Base-by-base conservation (phyloP, 2,113 vertebrate species). In the Thunnus thynnus region DNA sequence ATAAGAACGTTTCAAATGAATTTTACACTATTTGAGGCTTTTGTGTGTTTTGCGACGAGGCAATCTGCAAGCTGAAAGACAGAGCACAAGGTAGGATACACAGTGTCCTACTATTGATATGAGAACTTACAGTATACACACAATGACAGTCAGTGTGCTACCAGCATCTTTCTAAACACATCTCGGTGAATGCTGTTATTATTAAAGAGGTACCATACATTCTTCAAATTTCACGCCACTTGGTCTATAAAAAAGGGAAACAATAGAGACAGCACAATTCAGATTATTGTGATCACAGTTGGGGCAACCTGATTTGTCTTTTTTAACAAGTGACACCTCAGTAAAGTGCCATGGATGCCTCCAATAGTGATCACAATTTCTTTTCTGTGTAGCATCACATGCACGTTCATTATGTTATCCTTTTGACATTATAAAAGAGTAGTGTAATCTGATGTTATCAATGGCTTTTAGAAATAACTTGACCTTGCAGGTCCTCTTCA, bases 401-500 rank as follows among this genome's bases (percentile, higher is more conserved):
- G 3, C 16, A 70, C 48, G 66, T 79, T 84, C 17, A 78, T 55
- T 25, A 46, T 78, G 62, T 13, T 47, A 79, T 77, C 48, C 9
- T 60, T 68, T 17, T 61, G 48, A 67, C 30, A 51, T 36, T 32
- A 73, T 50, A 62, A 80, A 82, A 75, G 44, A 71, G 32, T 72
- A 67, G 61, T 66, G 62, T 76, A 79, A 17, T 80, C 25, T 72
- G 71, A 62, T 30, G 54, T 18, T 56, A 18, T 50, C 11, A 27
- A 5, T 71, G 20, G 56, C 14, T 75, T 13, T 63, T 63, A 18
- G n/a, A 85, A 73, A 76, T 48, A 36, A 83, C 64, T 84, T 82
- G 54, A 80, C 87, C 79, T 14, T 85, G 13, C 51, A 60, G 5
- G 57, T 81, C 48, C 69, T 86, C 66, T 68, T 77, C 60, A 69